phyloP scores from a whole-genome alignment of 2,797 vertebrate genomes.

The Pangasius krempfi region DNA sequence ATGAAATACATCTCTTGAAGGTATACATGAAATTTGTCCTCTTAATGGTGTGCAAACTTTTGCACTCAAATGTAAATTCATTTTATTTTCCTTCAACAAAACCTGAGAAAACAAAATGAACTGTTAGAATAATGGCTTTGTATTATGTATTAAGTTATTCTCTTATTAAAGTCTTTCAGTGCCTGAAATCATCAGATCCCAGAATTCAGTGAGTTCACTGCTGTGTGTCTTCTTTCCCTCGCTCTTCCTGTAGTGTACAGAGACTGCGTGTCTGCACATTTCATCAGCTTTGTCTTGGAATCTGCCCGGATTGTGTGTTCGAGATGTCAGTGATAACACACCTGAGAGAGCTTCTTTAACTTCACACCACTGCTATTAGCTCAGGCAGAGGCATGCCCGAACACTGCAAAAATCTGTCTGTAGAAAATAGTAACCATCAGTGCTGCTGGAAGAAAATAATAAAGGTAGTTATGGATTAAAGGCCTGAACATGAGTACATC shows the following conservation, averaged over 20 bases:
- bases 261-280: neutral
- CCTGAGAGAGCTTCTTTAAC: neutral
- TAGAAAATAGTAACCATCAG: neutral
- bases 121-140: neutral
- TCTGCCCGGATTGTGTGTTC: neutral
- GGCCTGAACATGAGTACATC: neutral
- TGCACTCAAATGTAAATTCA: neutral
- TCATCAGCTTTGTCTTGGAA: neutral
- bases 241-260: no score
- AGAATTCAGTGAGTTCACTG: no score
- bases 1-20: neutral
- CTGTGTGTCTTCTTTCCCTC: neutral
- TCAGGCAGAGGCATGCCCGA: neutral
- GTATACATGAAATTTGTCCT: neutral
- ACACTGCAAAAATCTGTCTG: neutral
- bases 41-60: neutral
- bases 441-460: neutral
- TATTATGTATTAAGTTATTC: neutral
- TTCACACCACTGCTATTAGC: neutral
- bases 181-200: neutral
- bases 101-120: neutral
- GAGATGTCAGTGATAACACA: neutral
- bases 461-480: neutral
- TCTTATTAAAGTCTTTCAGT: neutral
- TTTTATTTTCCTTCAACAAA: no score